Percentiles rank a stretch among this genome's conserved stretches.
phyloP scores from a whole-genome alignment of 2,888 invertebrate genomes.

The Drosophila melanocephala region DNA sequence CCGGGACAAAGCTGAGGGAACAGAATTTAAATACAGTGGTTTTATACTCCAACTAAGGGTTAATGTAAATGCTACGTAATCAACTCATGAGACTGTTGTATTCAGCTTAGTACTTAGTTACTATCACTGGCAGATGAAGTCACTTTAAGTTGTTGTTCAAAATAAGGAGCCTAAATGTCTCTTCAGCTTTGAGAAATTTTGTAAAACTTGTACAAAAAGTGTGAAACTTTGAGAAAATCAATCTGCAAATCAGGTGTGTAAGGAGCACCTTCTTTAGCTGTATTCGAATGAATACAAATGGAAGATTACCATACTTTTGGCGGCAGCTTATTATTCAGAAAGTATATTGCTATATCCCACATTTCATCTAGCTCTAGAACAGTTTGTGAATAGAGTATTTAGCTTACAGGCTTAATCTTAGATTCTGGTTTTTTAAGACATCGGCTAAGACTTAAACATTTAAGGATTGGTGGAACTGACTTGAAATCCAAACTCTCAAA shows the following conservation, averaged over 20 bases:
- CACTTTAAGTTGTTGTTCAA: not conserved
- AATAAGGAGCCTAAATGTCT: not conserved
- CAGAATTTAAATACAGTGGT: not conserved
- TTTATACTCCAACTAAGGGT: not conserved
- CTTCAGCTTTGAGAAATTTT: not conserved
- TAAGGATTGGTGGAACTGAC: not conserved
- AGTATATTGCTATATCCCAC: not conserved
- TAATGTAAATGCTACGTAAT: not conserved
- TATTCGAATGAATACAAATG: too few species aligned
- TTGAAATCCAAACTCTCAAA: not conserved
- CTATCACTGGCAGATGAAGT: not conserved
- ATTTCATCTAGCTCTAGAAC: not conserved
- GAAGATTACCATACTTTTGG: not conserved
- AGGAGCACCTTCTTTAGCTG: not conserved
- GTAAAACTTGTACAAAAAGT: not conserved
- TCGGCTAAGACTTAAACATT: not conserved
- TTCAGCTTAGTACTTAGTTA: not conserved
- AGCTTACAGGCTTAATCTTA: not conserved
- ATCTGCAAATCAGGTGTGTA: not conserved
- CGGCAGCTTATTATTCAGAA: not conserved
- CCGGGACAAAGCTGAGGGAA: not conserved
- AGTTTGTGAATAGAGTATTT: not conserved
- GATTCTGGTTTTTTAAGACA: not conserved
- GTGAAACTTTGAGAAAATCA: not conserved
- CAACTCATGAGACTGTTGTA: not conserved